Base-by-base conservation (phyloP, 2,113 vertebrate species). In the Rhinoptilus africanus region DNA sequence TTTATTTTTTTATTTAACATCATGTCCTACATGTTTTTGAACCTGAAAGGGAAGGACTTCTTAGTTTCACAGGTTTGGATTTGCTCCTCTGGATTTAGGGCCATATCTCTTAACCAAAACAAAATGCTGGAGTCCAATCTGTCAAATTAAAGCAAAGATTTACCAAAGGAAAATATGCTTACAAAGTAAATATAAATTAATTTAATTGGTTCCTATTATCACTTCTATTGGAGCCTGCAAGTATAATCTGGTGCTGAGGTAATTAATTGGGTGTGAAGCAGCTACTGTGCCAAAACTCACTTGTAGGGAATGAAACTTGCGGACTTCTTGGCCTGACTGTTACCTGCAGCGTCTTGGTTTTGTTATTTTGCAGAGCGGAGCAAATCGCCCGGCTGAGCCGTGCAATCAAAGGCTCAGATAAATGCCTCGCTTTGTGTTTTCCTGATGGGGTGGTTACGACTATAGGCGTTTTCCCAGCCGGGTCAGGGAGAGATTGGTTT, bases 181-280 rank as follows among this genome's bases (percentile, higher is more conserved):
- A 75, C 12, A 95, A 89, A 96, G 96, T 96, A 92, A 93, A 94
- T 88, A 97, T 96, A 97, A 97, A 97, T 98, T 97, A 97, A 97
- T 98, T 97, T 98, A 98, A 98, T 98, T 97, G 97, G 87, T 93
- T 92, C 94, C 97, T 98, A 98, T 98, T 98, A 98, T 98, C 98
- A 97, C 97, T 96, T 97, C 96, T 95, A 85, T 97, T 92, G 74
- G 77, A 98, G 96, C 93, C 97, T 80, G 69, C 95, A 96, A 97
- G 98, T 91, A 87, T 97, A 98, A 98, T 98, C 97, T 96, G 88
- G 97, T 94, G 96, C 89, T 98, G 98, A 98, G 97, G 96, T 98
- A 98, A 98, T 98, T 98, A 98, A 98, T 97, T 97, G 97, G 96
- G 98, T 98, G 98, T 98, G 97, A 98, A 97, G 89, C 43, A 66